Base-by-base conservation (phyloP, 2,888 invertebrate species). In the Parelbella ahira region DNA sequence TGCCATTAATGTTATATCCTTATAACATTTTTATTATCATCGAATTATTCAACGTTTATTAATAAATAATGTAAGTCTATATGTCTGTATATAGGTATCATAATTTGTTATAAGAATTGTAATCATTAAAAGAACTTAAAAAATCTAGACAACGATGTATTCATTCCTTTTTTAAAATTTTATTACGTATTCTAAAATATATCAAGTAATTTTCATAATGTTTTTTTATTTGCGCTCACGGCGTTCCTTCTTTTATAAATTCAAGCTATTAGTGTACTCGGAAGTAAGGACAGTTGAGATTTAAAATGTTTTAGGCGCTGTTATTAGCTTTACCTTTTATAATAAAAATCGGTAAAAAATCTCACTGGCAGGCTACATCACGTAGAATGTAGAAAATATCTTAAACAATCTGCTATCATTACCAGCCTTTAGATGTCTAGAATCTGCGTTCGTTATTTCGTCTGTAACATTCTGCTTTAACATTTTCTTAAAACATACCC, bases 1-100 rank as follows among this genome's bases (percentile, higher is more conserved):
- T 86, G 84, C 84, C 84, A 86, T 86, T 78, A 69, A 72, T 63
- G 63, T 68, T 71, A 67, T 67, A 67, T 70, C 59, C 62, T 70
- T 63, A 62, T 56, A 65, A 63, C 42, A 60, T 60, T 49, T 47
- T 47, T 51, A 50, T 52, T 47, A 50, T 46, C 55, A 55, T 47
- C 50, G 55, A 58, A 58, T 57, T 55, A 56, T 57, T 58, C 48
- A 54, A 49, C 53, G 44, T 54, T 56, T 56, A 54, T 34, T 44
- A 24, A 20, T 7, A 23, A 36, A 34, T 7, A 34, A 43, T 41
- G 21, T 41, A 27, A 44, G 37, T 38, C 21, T 20, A 29, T 37
- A 12, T 45, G 33, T 39, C 38, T 51, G 50, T 53, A 49, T 43
- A 53, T 49, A 15, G 37, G 15, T 18, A 29, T 43, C 10, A 48